Conservation (phyloP, 2,113 vertebrate species). For the Corvus hawaiiensis region DNA sequence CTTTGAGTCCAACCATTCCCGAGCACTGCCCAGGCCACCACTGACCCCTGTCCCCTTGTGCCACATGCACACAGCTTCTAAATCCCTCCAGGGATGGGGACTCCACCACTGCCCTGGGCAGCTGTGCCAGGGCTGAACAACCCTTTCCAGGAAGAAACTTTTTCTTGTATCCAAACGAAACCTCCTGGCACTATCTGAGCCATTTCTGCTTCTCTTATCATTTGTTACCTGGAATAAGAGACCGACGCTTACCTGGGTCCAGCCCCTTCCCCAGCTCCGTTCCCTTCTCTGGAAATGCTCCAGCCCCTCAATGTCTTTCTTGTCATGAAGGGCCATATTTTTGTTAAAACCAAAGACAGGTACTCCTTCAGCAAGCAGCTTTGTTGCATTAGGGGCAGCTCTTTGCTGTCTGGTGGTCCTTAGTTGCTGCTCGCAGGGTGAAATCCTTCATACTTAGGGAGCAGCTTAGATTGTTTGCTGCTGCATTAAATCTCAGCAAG, state of each 20-base stretch:
- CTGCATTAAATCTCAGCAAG: background rate
- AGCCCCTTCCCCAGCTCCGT: background rate
- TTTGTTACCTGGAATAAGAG: background rate
- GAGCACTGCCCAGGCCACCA: no score
- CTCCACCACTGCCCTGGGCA: background rate
- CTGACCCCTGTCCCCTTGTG: background rate
- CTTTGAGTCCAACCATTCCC: accelerated
- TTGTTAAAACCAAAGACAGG: background rate
- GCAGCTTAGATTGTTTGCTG: background rate
- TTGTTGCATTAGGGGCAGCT: background rate
- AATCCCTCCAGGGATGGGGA: background rate
- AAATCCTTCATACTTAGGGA: background rate
- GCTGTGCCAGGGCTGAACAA: background rate
- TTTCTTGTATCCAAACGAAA: no score
- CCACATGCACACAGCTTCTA: background rate
- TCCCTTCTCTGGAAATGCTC: background rate
- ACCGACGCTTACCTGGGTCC: accelerated
- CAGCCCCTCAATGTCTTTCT: background rate
- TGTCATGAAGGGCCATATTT: background rate
- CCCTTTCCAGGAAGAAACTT: background rate
- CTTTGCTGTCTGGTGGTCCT: background rate
- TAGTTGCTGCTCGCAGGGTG: background rate
- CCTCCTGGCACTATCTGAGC: background rate
- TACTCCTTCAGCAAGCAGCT: background rate
- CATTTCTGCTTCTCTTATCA: background rate